A percentile compares a stretch with the other conserved stretches of the same genome.
Conservation (phyloP, 2,113 vertebrate genomes). For the Paradisaea rubra region DNA sequence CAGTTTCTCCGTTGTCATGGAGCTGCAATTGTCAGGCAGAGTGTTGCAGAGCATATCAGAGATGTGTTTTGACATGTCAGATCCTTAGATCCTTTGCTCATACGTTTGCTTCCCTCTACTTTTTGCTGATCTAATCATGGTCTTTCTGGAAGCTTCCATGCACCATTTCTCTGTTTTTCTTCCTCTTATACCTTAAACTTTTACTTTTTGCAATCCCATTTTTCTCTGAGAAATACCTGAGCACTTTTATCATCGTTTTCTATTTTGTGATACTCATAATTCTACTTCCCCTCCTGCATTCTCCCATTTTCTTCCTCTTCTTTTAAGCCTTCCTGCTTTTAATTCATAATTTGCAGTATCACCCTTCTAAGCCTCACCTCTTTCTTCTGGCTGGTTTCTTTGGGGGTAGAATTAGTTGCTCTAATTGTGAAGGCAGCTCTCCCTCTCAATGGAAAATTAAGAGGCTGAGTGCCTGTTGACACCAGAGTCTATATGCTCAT, state of each 20-base stretch:
- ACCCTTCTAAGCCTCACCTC: background rate
- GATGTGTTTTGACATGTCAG: background rate
- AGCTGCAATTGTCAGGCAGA: background rate
- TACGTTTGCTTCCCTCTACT: background rate
- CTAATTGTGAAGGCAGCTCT: background rate
- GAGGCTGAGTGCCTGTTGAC: background rate
- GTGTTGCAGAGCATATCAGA: background rate
- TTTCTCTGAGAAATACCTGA: background rate
- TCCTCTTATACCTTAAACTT: background rate
- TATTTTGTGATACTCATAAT: background rate
- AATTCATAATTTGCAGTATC: background rate
- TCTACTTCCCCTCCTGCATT: background rate
- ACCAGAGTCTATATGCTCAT: background rate
- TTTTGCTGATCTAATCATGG: background rate
- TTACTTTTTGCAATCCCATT: background rate
- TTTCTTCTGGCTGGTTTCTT: background rate
- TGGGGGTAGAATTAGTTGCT: background rate
- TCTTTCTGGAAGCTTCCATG: background rate
- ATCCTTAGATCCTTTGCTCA: background rate
- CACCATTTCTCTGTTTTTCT: background rate
- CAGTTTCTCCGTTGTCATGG: background rate
- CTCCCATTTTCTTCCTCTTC: background rate
- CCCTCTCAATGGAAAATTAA: background rate
- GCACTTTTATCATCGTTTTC: background rate
- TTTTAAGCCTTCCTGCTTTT: background rate